A percentile compares a stretch with the other conserved stretches of the same genome.
Conservation (phyloP, 2,113 vertebrate species). For the Paratilapia polleni region DNA sequence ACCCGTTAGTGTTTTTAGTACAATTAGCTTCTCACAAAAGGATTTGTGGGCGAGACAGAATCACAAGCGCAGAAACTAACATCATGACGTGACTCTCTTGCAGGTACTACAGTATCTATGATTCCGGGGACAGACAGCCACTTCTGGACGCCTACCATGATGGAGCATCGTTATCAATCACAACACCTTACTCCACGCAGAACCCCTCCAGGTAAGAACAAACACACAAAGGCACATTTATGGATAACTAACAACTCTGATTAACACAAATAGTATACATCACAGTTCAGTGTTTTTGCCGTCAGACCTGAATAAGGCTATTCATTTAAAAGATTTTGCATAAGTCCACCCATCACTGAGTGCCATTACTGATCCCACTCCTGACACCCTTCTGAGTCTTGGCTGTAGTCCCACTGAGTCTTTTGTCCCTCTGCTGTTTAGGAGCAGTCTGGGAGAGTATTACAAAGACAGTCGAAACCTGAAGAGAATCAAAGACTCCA, state of each 20-base stretch:
- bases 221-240: not conserved
- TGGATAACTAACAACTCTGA: not conserved
- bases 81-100: not conserved
- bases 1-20: not conserved
- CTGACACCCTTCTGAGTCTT: not conserved
- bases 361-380: not conserved
- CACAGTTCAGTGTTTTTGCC: not conserved
- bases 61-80: not conserved
- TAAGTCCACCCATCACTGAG: not conserved
- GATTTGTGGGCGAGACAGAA: fast-evolving
- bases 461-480: slow-evolving; percentile 89
- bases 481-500: slow-evolving; percentile 87
- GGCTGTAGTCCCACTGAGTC: not conserved
- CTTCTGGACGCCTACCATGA: slow-evolving; percentile 93
- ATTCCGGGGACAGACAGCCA: slow-evolving; percentile 87
- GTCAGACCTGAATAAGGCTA: not conserved
- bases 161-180: slow-evolving; percentile 88
- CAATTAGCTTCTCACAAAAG: not conserved
- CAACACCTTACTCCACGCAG: slow-evolving; percentile 81
- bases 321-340: not conserved
- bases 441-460: slow-evolving; percentile 86
- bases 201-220: slow-evolving; percentile 83
- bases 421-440: slow-evolving; percentile 42
- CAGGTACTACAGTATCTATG: slow-evolving; percentile 90
- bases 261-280: not conserved